Conservation (phyloP, 2,888 invertebrate genomes). For the Rhogogaster chlorosoma region DNA sequence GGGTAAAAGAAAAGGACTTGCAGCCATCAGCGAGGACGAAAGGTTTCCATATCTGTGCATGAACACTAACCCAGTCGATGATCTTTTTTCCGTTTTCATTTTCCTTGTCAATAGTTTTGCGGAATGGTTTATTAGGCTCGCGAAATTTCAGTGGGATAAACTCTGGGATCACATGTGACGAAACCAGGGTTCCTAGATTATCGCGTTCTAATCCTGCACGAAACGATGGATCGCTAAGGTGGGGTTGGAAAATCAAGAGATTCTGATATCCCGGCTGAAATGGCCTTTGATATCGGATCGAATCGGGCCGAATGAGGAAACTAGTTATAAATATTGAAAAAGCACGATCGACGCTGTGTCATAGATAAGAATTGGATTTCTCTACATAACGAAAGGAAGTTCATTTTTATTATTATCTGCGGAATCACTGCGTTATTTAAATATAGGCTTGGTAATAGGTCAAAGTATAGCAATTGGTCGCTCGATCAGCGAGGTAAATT, state of each 20-base stretch:
- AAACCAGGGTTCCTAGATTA: not conserved
- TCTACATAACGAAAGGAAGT: not conserved
- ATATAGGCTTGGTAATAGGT: not conserved
- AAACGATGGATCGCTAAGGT: not conserved
- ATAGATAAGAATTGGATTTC: not conserved
- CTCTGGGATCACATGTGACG: not conserved
- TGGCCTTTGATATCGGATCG: not conserved
- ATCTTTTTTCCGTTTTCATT: not conserved
- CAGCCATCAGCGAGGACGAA: too few species aligned
- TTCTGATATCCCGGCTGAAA: not conserved
- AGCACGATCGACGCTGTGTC: not conserved
- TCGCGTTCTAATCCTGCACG: not conserved
- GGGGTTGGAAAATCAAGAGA: not conserved
- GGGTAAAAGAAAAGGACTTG: too few species aligned
- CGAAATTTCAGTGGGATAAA: not conserved
- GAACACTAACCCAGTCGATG: not conserved
- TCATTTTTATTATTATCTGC: not conserved
- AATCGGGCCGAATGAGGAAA: not conserved
- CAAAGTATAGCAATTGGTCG: not conserved
- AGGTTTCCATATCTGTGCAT: not conserved
- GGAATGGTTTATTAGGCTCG: not conserved
- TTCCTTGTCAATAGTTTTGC: not conserved
- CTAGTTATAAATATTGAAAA: not conserved
- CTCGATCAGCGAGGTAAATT: slow-evolving; percentile 24
- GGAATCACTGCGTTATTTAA: not conserved